phyloP scores from a whole-genome alignment of 2,888 invertebrate species.

The Chirona hameri region DNA sequence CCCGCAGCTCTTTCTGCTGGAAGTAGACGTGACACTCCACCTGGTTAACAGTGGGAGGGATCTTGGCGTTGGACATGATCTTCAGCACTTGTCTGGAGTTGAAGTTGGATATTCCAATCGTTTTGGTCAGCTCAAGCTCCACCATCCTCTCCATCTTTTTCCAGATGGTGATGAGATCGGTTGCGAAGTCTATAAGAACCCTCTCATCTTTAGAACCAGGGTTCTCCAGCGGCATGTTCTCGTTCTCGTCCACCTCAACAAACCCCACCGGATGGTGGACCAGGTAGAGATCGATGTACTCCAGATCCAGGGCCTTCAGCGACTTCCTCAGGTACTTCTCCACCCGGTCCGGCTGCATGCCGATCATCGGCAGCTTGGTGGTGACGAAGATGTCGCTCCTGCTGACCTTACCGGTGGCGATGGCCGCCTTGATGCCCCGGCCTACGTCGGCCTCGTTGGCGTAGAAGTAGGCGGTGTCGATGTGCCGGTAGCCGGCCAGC shows the following conservation, averaged over 20 bases:
- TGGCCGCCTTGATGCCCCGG: slow-evolving; percentile 27
- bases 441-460: slow-evolving; percentile 34
- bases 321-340: slow-evolving; percentile 64
- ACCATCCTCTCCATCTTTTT: slow-evolving; percentile 65
- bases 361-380: slow-evolving; percentile 40
- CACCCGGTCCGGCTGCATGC: slow-evolving; percentile 61
- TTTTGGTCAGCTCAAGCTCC: slow-evolving; percentile 62
- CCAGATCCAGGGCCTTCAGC: slow-evolving; percentile 63
- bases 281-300: slow-evolving; percentile 78
- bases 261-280: slow-evolving; percentile 72
- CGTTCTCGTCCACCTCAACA: slow-evolving; percentile 56
- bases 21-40: slow-evolving; percentile 75
- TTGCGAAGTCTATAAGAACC: slow-evolving; percentile 56
- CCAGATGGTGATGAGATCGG: slow-evolving; percentile 72
- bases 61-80: slow-evolving; percentile 57
- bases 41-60: slow-evolving; percentile 60
- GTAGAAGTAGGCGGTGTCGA: slow-evolving; percentile 36
- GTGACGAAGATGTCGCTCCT: not conserved
- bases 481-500: slow-evolving; percentile 34
- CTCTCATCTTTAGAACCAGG: slow-evolving; percentile 40
- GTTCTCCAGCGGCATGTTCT: slow-evolving; percentile 63
- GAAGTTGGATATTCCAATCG: slow-evolving; percentile 87
- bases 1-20: slow-evolving; percentile 62
- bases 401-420: not conserved
- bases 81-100: slow-evolving; percentile 67